Conservation (phyloP, 2,113 vertebrate species). For the Leiothrix lutea region DNA sequence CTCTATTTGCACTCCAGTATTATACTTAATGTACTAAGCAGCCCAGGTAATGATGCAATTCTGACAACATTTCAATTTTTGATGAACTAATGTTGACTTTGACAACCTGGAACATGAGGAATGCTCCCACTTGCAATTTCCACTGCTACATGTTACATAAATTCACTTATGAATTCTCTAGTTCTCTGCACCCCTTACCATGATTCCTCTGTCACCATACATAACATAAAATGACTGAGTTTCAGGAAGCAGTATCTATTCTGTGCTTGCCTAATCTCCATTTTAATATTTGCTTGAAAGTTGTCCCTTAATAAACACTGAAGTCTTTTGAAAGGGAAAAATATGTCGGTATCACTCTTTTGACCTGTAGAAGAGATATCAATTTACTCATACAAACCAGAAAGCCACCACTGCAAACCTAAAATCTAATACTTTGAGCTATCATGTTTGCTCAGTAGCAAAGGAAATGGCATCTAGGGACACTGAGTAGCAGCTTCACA, state of each 20-base stretch:
- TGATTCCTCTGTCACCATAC: background rate
- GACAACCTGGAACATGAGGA: background rate
- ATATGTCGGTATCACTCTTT: background rate
- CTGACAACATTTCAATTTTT: background rate
- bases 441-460: background rate
- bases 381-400: background rate
- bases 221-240: background rate
- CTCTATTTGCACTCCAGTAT: background rate
- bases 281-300: background rate
- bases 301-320: background rate
- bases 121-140: background rate
- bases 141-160: background rate
- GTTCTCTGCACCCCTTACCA: background rate
- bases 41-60: background rate
- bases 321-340: background rate
- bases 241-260: background rate
- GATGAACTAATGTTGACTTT: background rate
- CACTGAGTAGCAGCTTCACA: background rate
- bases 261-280: background rate
- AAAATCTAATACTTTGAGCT: background rate
- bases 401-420: background rate
- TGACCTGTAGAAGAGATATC: background rate
- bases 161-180: background rate
- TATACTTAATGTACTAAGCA: background rate
- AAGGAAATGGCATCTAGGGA: background rate